Conservation (phyloP, 2,797 vertebrate species). For the Urophycis tenuis region DNA sequence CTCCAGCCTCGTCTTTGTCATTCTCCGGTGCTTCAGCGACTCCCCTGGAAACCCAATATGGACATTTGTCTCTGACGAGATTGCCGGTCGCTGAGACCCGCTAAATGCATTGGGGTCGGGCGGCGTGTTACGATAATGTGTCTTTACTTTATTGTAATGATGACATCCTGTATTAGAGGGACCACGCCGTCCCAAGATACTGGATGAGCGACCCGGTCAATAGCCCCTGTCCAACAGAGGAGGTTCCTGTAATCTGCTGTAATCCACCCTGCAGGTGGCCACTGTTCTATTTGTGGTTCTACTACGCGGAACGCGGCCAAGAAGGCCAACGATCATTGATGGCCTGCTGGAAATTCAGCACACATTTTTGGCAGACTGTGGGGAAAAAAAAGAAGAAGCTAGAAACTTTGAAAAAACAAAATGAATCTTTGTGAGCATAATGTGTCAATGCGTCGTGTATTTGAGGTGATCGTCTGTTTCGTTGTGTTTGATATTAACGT, state of each 20-base stretch:
- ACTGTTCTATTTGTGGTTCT: slow-evolving; percentile 37
- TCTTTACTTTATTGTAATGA: background rate
- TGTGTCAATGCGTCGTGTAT: no score
- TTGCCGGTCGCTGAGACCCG: slow-evolving; percentile 28
- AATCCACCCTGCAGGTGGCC: slow-evolving; percentile 24
- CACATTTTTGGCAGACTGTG: background rate
- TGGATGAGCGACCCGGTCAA: background rate
- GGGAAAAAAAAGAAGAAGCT: background rate
- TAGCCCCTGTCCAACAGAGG: slow-evolving; percentile 7
- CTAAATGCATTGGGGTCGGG: slow-evolving; percentile 25
- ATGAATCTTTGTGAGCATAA: background rate
- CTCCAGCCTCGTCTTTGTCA: slow-evolving; percentile 2
- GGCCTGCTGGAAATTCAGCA: background rate
- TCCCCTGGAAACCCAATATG: slow-evolving; percentile 35
- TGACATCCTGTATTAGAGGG: background rate
- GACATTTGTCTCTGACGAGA: slow-evolving; percentile 21
- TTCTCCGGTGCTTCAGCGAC: slow-evolving; percentile 2
- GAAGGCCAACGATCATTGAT: background rate
- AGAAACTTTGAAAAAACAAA: no score
- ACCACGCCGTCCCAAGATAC: background rate
- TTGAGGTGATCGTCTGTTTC: background rate
- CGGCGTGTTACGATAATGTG: background rate
- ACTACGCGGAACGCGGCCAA: slow-evolving; percentile 8
- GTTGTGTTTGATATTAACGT: background rate
- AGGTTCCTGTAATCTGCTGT: slow-evolving; percentile 23